phyloP scores from a whole-genome alignment of 2,113 vertebrate species.

The Neolamprologus brichardi region DNA sequence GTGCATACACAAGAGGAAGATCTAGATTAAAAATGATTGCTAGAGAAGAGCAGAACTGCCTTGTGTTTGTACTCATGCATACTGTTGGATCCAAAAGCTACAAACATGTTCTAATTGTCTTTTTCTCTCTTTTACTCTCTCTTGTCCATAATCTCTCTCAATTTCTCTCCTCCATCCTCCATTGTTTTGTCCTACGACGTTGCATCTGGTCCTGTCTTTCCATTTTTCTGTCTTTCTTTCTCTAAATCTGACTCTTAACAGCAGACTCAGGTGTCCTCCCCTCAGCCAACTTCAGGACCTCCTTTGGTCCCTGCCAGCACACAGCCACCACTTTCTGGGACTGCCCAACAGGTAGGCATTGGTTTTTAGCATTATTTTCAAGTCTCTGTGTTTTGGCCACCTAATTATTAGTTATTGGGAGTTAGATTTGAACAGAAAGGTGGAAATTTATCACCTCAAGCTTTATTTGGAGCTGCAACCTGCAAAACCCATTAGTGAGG shows the following conservation, averaged over 20 bases:
- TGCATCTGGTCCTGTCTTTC: background rate
- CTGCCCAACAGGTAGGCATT: conserved; percentile 53
- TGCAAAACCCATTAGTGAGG: background rate
- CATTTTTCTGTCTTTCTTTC: conserved; percentile 5
- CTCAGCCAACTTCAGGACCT: conserved; percentile 41
- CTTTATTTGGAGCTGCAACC: background rate
- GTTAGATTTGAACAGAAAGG: background rate
- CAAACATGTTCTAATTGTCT: conserved; percentile 14
- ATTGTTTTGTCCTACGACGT: background rate
- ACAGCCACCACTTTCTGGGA: conserved; percentile 35
- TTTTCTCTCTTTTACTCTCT: conserved; percentile 9
- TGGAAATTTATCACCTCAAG: background rate
- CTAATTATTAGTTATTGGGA: fast-evolving
- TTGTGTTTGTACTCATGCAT: conserved; percentile 58
- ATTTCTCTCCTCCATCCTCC: background rate
- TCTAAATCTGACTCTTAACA: conserved; percentile 24
- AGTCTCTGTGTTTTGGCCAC: background rate
- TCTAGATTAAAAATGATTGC: background rate
- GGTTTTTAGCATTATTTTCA: background rate
- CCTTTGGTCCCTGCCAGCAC: conserved; percentile 34
- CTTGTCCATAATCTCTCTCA: background rate
- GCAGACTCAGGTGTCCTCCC: conserved; percentile 45
- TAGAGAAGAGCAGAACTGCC: background rate
- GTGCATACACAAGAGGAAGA: conserved; percentile 51
- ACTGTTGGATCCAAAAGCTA: background rate